These are phyloP conservation scores for Nephotettix cincticeps DNA, from an alignment of 1,140 invertebrate species.

Conservation along the genomic window DNA sequence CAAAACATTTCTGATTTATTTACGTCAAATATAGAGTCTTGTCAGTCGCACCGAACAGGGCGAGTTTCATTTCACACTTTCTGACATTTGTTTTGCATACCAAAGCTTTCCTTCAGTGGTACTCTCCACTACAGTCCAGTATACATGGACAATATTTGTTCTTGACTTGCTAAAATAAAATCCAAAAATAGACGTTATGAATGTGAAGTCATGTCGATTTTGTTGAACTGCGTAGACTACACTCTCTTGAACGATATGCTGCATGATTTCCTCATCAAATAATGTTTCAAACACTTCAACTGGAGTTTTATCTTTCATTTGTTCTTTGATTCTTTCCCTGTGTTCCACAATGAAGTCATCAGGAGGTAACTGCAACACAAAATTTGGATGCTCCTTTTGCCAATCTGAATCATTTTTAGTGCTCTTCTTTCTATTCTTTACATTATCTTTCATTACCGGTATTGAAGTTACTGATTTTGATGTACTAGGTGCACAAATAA, in stretches of 20 bases:
- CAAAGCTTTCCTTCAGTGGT: too few species aligned
- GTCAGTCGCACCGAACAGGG: too few species aligned
- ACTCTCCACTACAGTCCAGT: too few species aligned
- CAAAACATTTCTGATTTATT: too few species aligned
- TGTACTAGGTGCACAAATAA: too few species aligned
- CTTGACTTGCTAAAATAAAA: too few species aligned
- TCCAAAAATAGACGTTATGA: too few species aligned
- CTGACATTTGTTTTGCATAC: too few species aligned
- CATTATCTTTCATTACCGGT: not conserved
- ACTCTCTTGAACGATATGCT: not conserved
- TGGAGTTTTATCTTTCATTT: not conserved
- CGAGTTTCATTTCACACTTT: too few species aligned
- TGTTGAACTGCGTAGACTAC: not conserved
- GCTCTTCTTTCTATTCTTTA: slow-evolving; percentile 8
- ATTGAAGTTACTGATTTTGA: too few species aligned
- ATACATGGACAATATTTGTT: too few species aligned
- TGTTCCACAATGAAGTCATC: not conserved
- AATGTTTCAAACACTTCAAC: not conserved
- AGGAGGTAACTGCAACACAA: not conserved
- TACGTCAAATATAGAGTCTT: too few species aligned
- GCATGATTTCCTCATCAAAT: not conserved
- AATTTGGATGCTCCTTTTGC: slow-evolving; percentile 5
- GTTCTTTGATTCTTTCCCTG: not conserved
- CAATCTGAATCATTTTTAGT: slow-evolving; percentile 14
- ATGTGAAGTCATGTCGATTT: not conserved